Base-by-base conservation (phyloP, 2,113 vertebrate species). In the Hemichromis elongatus region DNA sequence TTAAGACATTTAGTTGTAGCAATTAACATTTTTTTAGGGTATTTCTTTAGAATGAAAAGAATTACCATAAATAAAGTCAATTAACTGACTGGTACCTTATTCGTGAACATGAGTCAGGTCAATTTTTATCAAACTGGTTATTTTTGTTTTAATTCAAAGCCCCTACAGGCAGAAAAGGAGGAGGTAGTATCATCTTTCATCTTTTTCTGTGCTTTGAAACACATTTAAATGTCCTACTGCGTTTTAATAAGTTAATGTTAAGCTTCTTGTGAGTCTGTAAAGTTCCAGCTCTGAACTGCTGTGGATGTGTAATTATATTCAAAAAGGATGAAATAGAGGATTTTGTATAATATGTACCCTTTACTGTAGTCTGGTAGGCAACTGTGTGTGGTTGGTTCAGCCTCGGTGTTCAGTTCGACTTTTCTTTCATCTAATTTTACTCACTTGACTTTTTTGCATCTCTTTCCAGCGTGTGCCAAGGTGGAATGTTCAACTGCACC, bases 401-500 rank as follows among this genome's bases (percentile, higher is more conserved):
- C 68, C 66, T 47, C 13, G 37, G 52, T 45, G 21, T 18, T 70
- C 13, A 18, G 0, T 50, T 26, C 14, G 3, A 42, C 54, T 78
- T 47, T 81, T 6, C 10, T 24, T 18, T 18, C 19, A 12, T 79
- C 7, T 33, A 5, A 19, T 28, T 16, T 73, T 21, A 19, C 42
- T 85, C 37, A n/a, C 33, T 30, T 63, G 5, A 14, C 70, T 45
- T 40, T 19, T 79, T 24, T 21, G 3, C 0, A 9, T n/a, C 19
- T 77, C 12, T 56, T 42, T 83, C 42, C 86, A 98, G 97, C 8
- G 13, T 96, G 77, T 98, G 97, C 89, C 86, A 66, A 13, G 87
- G 79, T 3, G 97, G 97, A 4, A 45, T 26, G 84, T 97, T 98
- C 92, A 94, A n/a, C 94, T 98, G 97, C 61, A 95, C 95, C 14